phyloP scores from a whole-genome alignment of 23 tunicate genomes.

The Ascidia mentula region DNA sequence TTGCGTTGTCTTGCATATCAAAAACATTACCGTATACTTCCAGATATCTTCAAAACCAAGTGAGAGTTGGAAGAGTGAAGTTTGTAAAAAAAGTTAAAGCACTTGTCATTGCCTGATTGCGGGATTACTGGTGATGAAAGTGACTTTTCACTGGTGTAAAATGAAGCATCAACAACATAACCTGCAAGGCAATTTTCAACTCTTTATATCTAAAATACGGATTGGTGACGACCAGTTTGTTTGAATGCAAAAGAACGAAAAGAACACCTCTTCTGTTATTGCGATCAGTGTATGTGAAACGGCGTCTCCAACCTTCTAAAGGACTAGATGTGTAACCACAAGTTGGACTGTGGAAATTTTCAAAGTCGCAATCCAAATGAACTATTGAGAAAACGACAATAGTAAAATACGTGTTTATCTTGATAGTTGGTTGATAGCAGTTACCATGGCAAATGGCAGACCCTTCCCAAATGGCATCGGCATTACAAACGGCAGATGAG shows the following conservation, averaged over 20 bases:
- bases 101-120: background rate
- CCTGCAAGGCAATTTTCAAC: no score
- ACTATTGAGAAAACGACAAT: background rate
- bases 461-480: background rate
- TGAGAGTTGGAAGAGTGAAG: background rate
- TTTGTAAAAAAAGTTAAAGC: background rate
- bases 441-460: background rate
- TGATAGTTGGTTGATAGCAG: no score
- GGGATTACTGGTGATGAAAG: background rate
- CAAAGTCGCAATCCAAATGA: background rate
- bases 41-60: background rate
- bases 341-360: background rate
- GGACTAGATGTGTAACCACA: background rate
- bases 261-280: no score
- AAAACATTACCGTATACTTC: background rate
- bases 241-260: no score
- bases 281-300: no score
- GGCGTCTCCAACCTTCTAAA: background rate
- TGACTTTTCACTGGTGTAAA: no score
- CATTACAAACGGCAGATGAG: background rate
- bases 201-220: no score
- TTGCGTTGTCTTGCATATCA: no score
- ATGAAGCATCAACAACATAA: no score
- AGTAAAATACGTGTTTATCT: background rate
- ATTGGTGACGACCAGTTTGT: no score